Evolutionary conservation across 2,888 invertebrate genomes (phyloP).

Genomic region (Lepidochitona cinerea): DNA sequence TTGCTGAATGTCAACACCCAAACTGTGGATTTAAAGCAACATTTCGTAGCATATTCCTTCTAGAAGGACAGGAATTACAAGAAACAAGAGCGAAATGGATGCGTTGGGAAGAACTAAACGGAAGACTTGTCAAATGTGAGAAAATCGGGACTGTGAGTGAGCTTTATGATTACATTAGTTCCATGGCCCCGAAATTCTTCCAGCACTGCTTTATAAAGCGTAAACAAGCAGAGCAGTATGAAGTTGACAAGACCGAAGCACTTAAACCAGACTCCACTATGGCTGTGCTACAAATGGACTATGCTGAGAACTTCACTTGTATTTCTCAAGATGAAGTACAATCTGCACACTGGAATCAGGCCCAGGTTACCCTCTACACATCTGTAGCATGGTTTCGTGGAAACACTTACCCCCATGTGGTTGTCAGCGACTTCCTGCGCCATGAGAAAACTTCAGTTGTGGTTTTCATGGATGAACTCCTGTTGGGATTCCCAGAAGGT

Average conservation of each 20-base stretch:
- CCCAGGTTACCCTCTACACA: conserved; percentile 10
- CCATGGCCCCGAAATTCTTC: neutral
- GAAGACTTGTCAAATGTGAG: neutral
- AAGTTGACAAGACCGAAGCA: neutral
- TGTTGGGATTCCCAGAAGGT: neutral
- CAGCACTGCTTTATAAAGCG: neutral
- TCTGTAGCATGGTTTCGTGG: neutral
- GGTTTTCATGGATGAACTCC: conserved; percentile 4
- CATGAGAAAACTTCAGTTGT: conserved; percentile 8
- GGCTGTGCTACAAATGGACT: conserved; percentile 11
- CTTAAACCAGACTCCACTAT: neutral
- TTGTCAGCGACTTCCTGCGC: neutral
- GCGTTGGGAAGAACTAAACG: neutral
- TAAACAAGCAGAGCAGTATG: neutral
- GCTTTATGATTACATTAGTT: neutral
- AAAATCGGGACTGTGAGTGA: neutral
- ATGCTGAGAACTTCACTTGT: conserved; percentile 4
- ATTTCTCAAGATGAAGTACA: conserved; percentile 9
- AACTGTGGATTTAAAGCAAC: neutral
- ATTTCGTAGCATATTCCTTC: neutral
- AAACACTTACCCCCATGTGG: neutral
- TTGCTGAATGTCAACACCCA: neutral
- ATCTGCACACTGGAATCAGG: conserved; percentile 8
- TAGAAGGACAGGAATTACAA: neutral
- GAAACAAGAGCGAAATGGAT: neutral